Evolutionary conservation across 2,797 vertebrate genomes (phyloP), one percentile per base, ranked within the genome.

Genomic region (Sebastes flavidus): DNA sequence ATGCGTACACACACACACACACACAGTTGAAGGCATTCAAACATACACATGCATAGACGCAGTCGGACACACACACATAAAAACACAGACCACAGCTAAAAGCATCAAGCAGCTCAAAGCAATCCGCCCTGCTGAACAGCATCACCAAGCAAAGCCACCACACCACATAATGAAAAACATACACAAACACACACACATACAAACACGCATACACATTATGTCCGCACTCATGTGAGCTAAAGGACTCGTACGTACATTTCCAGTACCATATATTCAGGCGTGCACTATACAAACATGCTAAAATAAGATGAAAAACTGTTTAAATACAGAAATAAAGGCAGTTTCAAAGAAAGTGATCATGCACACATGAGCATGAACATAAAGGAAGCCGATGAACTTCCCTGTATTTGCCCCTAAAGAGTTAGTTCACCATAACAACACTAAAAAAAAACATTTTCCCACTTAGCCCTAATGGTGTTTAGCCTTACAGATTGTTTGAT

Each of bases 121-220:
- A 88, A 91, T 89, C 89, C 56, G n/a, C 87, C 89, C 87, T 87
- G 85, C 85, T 87, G 89, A 92, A 93, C 78, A 93, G 91, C 92
- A 93, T 93, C 87, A 92, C 90, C 84, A 74, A 89, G 90, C 88
- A 87, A 90, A 93, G 89, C 92, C 90, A 88, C 85, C 66, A 72
- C 25, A 89, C 91, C 89, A 81, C 92, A 91, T 92, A 93, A 94
- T 93, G 87, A 92, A 93, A 92, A 91, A 89, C 93, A 92, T 72
- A 91, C 88, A 90, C 78, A 84, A 78, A 85, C 84, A 80, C 87
- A 87, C 83, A 91, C 84, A 90, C 81, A 85, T 63, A 85, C 82
- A 76, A 84, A 86, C 82, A 82, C 77, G 80, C 75, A 82, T 36
- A 80, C 65, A 83, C 24, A 80, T 67, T 22, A 69, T 32, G 11